These are phyloP conservation scores for Eidolon dupreanum DNA, from an alignment of 2,797 vertebrate species.

Conservation along the genomic window DNA sequence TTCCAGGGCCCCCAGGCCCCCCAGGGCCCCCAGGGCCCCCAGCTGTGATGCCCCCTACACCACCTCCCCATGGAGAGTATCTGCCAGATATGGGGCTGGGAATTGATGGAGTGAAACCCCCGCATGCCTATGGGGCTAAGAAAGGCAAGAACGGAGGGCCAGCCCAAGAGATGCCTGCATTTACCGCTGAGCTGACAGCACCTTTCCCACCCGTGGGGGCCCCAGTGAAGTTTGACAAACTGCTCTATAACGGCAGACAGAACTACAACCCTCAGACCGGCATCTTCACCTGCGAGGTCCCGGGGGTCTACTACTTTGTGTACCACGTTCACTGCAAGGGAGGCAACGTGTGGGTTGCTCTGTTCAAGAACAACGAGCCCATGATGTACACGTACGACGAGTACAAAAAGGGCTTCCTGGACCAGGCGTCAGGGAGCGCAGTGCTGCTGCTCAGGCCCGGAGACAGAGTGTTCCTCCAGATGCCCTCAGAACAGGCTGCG, in stretches of 20 bases:
- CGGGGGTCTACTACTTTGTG: slow-evolving; percentile 97
- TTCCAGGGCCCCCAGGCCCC: slow-evolving; percentile 92
- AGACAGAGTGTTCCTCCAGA: slow-evolving; percentile 94
- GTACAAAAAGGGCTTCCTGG: slow-evolving; percentile 96
- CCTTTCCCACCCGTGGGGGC: slow-evolving; percentile 95
- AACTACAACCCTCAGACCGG: slow-evolving; percentile 96
- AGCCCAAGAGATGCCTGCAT: slow-evolving; percentile 92
- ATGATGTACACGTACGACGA: slow-evolving; percentile 99
- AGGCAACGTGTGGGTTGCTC: slow-evolving; percentile 95
- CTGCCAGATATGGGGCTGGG: slow-evolving; percentile 90
- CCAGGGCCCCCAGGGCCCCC: slow-evolving; percentile 93
- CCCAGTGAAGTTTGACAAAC: slow-evolving; percentile 95
- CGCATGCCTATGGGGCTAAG: slow-evolving; percentile 88
- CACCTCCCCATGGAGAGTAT: slow-evolving; percentile 90
- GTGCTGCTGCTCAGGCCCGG: slow-evolving; percentile 93
- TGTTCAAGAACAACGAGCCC: slow-evolving; percentile 97
- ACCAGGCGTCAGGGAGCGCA: slow-evolving; percentile 97
- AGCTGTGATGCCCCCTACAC: slow-evolving; percentile 85
- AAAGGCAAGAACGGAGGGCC: slow-evolving; percentile 87
- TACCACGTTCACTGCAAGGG: slow-evolving; percentile 99
- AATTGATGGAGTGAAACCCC: slow-evolving; percentile 89
- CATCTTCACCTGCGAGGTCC: slow-evolving; percentile 95
- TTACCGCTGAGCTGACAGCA: slow-evolving; percentile 94
- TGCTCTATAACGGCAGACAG: slow-evolving; percentile 95
- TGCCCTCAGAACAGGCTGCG: slow-evolving; percentile 97